A percentile compares a stretch with the other conserved stretches of the same genome.
These are phyloP conservation scores for Tor tambroides DNA, from an alignment of 2,113 vertebrate genomes.

Conservation along the genomic window DNA sequence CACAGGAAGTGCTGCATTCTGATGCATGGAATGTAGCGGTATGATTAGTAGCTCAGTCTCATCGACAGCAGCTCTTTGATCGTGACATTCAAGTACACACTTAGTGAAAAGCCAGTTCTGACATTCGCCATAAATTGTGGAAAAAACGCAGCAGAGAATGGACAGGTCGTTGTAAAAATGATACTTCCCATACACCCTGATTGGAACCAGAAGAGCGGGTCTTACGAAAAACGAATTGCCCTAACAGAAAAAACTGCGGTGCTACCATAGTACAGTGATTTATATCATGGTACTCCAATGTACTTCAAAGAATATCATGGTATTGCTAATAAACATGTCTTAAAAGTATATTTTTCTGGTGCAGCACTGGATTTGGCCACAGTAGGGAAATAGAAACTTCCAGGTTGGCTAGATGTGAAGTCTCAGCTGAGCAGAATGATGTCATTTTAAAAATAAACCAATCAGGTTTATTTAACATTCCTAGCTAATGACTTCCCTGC, in stretches of 20 bases:
- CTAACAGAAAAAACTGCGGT: not conserved
- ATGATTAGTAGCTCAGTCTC: constrained; percentile 24
- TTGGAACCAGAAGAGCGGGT: constrained; percentile 22
- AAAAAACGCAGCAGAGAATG: not conserved
- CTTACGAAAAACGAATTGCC: not conserved
- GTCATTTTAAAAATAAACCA: constrained; percentile 25
- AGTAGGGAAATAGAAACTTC: not conserved
- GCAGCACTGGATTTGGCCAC: not conserved
- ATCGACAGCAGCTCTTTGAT: constrained; percentile 21
- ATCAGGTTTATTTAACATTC: constrained; percentile 26
- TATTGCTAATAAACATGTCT: not conserved
- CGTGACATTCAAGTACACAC: not conserved
- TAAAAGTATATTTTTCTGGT: not conserved
- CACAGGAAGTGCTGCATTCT: not conserved
- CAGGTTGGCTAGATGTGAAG: not conserved
- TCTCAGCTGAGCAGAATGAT: constrained; percentile 15
- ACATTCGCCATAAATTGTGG: constrained; percentile 8
- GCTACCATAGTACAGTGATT: not conserved
- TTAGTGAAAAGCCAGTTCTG: constrained; percentile 2
- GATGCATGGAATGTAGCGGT: not conserved
- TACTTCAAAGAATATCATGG: not conserved
- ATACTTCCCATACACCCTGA: not conserved
- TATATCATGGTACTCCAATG: not conserved
- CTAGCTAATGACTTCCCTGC: not conserved
- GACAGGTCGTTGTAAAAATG: not conserved